Percentiles rank a stretch among this genome's conserved stretches.
These are phyloP conservation scores for Cremastinae sp. DNA, from an alignment of 2,888 invertebrate genomes.

Conservation along the genomic window DNA sequence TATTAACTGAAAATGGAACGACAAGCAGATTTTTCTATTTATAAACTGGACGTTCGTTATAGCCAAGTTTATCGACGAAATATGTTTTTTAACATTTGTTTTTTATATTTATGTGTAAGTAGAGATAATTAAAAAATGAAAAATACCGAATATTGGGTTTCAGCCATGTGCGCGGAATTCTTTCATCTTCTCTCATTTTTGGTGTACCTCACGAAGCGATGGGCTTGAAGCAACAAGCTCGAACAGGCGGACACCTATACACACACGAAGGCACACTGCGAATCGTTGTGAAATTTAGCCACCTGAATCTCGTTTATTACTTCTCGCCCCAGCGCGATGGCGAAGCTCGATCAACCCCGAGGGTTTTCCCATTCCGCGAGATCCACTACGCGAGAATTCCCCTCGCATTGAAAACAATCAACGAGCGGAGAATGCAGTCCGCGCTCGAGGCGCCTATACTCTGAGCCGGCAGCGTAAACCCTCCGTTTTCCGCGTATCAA, in stretches of 20 bases:
- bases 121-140: no score
- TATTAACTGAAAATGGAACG: no score
- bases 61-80: no score
- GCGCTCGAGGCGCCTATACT: constrained; percentile 19
- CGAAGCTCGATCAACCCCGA: constrained; percentile 40
- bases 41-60: no score
- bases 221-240: neutral
- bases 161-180: no score
- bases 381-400: constrained; percentile 35
- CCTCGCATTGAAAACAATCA: constrained; percentile 48
- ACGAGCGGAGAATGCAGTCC: constrained; percentile 37
- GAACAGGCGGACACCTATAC: constrained; percentile 10
- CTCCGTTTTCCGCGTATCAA: neutral
- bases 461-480: constrained; percentile 12
- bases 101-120: no score
- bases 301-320: constrained; percentile 57
- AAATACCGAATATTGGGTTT: no score
- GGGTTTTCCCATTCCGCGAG: constrained; percentile 42
- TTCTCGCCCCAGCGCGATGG: constrained; percentile 48
- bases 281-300: constrained; percentile 53
- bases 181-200: no score
- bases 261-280: neutral
- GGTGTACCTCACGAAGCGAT: no score
- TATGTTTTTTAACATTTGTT: no score
- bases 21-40: no score